Evolutionary conservation across 2,797 vertebrate genomes (phyloP), one percentile per base, ranked within the genome.

Genomic region (Gymnoscopelus braueri): DNA sequence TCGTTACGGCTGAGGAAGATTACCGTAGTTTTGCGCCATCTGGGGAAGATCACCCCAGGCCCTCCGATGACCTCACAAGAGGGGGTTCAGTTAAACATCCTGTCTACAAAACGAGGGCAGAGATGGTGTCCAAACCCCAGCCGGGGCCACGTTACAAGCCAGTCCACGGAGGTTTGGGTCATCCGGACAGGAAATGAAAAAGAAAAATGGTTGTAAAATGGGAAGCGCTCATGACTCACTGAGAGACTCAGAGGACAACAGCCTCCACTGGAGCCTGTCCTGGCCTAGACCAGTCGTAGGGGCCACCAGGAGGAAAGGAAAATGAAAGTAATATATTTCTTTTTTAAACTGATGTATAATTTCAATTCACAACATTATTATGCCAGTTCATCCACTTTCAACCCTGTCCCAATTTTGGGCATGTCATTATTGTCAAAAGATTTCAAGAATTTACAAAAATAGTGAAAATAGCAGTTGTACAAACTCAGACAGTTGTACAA

Each of bases 161-260:
- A 59, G 59, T 63, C 82, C 78, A 73, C 70, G 79, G 83, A 80
- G 77, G 65, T 75, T 77, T 75, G 79, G 83, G 78, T 87, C 84
- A 83, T 83, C 71, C 72, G 83, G 75, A 80, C 80, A 90, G 89
- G 88, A 90, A 89, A 89, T 90, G 77, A 87, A 89, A 82, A 74
- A 80, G 39, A 78, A 83, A 90, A 90, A 82, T 54, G 75, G 74
- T 79, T 78, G 71, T 89, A 81, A 91, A 90, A 87, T 29, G 32
- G 77, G 67, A 74, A 74, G 65, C 80, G 76, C 75, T 82, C 65
- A 82, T 87, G 89, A 89, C 73, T 90, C 88, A 89, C 84, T 74
- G 55, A 71, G 80, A 71, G 81, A 79, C 75, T 71, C 71, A 10
- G 49, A 77, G 54, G 26, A 0, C 19, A 69, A 52, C 54, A 78